Percentiles rank a stretch among this genome's conserved stretches.
These are phyloP conservation scores for Varecia variegata DNA, from an alignment of 2,797 vertebrate genomes.

Conservation along the genomic window DNA sequence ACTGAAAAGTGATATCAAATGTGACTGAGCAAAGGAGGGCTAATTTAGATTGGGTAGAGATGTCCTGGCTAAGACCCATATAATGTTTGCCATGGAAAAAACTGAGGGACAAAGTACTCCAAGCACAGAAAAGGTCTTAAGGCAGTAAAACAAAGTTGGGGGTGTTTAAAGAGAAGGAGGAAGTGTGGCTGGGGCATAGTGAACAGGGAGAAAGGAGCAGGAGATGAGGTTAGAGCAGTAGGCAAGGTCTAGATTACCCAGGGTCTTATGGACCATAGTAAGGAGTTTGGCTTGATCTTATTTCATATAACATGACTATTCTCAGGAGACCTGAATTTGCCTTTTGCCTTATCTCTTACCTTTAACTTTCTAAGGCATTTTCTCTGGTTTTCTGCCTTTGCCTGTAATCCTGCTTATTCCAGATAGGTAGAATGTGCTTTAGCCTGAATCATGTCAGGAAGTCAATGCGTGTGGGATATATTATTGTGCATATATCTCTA, in stretches of 20 bases:
- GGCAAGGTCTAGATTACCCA: background rate
- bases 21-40: background rate
- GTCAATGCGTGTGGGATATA: background rate
- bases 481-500: background rate
- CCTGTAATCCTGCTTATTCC: background rate
- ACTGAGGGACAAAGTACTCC: background rate
- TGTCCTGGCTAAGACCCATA: background rate
- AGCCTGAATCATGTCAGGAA: background rate
- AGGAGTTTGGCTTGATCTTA: slow-evolving; percentile 12
- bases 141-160: background rate
- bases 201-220: background rate
- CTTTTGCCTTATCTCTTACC: background rate
- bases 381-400: background rate
- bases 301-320: background rate
- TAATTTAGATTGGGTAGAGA: background rate
- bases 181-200: background rate
- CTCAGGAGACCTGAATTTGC: background rate
- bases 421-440: background rate
- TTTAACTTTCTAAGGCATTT: background rate
- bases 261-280: background rate
- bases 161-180: background rate
- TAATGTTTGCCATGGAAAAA: background rate
- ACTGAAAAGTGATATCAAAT: background rate
- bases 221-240: background rate
- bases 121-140: background rate